Evolutionary conservation across 1,140 invertebrate genomes (phyloP), one percentile per base, ranked within the genome.

Genomic region (Dreissena polymorpha): DNA sequence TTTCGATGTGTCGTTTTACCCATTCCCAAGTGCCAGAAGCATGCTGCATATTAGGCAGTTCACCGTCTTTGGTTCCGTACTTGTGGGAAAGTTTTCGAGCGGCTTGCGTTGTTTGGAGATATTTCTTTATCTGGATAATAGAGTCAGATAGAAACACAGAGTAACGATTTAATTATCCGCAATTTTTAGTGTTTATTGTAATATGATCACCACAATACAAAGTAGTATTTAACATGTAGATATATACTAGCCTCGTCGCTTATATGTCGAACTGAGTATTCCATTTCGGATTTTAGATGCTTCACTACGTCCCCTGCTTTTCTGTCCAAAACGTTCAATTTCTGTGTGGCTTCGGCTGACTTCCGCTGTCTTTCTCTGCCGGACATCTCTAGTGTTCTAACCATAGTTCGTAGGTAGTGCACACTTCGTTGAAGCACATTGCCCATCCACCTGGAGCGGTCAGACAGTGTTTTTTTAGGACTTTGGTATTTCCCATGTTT

Each of bases 371-470:
- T 82, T n/a, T 89, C 85, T 6, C 84, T 83, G 18, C 87, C 83
- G 0, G 78, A 71, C 55, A 80, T 68, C 13, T 79, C 82, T 18
- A 88, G 82, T 27, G 79, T 72, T 3, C 72, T 82, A 49, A 88
- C 83, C 65, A 88, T 82, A 16, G 86, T 86, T 21, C 69, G 75
- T 50, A 87, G 23, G 51, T 88, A 83, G 23, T 78, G 73, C 0
- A 88, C 77, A 55, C 84, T 81, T 18, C 80, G 60, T n/a, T 86
- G 77, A 0, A 90, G 67, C 0, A 89, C 53, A 13, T 83, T 81
- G 3, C 88, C 87, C 29, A 89, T n/a, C 89, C 89, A 90, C 12
- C 89, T 90, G 80, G 14, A 74, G 84, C 12, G 21, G 27, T 64
- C 76, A 60, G 10, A 60, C 16, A 8, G 39, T 39, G 8, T 39